Evolutionary conservation across 2,888 invertebrate genomes (phyloP).

Genomic region (Cataglyphis livida): DNA sequence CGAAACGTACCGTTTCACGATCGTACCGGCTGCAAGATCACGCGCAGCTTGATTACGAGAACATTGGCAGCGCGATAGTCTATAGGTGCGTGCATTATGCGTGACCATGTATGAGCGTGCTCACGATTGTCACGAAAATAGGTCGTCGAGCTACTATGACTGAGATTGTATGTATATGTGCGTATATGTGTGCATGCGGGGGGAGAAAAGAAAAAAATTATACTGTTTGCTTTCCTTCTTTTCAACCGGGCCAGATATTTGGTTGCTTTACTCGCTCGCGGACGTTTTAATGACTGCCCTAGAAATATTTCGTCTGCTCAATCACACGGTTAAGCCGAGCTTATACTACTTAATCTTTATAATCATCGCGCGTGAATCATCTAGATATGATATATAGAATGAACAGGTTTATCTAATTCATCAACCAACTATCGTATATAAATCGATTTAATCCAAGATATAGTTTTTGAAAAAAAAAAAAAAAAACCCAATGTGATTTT

Average conservation of each 20-base stretch:
- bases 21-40: conserved; percentile 41
- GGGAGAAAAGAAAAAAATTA: conserved; percentile 60
- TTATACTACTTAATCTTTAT: not conserved
- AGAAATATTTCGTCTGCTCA: conserved; percentile 24
- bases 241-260: conserved; percentile 57
- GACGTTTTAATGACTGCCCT: conserved; percentile 8
- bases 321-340: not conserved
- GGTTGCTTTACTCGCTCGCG: not conserved
- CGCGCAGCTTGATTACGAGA: conserved; percentile 45
- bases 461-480: not conserved
- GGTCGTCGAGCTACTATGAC: conserved; percentile 59
- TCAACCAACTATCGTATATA: not conserved
- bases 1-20: conserved; percentile 37
- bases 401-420: not conserved
- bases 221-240: conserved; percentile 64
- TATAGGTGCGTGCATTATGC: conserved; percentile 51
- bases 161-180: not conserved
- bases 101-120: conserved; percentile 62
- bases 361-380: conserved; percentile 3
- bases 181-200: not conserved
- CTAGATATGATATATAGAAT: not conserved
- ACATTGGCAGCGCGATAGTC: conserved; percentile 39
- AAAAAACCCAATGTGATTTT: not conserved
- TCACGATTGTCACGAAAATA: conserved; percentile 70
- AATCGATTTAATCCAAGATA: not conserved